Evolutionary conservation across 2,797 vertebrate genomes (phyloP).

Genomic region (Onychomys arenicola): DNA sequence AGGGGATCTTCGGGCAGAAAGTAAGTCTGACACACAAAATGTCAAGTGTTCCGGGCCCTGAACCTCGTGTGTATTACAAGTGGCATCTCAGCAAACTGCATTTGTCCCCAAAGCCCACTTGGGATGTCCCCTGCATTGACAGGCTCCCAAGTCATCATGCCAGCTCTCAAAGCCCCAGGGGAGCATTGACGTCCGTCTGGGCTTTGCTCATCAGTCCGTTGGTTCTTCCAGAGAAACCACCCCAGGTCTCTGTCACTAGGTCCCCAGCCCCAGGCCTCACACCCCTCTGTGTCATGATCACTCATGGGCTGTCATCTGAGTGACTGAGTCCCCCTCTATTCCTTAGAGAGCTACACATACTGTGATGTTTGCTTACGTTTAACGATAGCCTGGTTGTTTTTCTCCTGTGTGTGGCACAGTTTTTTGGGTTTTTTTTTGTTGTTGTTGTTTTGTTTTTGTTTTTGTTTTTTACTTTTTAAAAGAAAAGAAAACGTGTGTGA

Average conservation of each 20-base stretch:
- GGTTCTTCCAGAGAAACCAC: not conserved
- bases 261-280: not conserved
- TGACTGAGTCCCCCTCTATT: fast-evolving
- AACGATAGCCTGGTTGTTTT: not conserved
- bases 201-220: not conserved
- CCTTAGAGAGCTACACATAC: not conserved
- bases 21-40: conserved; percentile 81
- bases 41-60: not conserved
- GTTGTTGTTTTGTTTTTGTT: no score
- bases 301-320: not conserved
- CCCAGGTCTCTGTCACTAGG: no score
- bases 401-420: not conserved
- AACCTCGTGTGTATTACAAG: not conserved
- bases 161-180: fast-evolving
- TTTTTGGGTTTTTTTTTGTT: not conserved
- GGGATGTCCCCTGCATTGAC: not conserved
- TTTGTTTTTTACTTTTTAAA: not conserved
- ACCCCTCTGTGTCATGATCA: fast-evolving
- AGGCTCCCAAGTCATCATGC: fast-evolving
- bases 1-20: conserved; percentile 84
- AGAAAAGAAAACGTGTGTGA: not conserved
- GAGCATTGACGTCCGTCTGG: fast-evolving
- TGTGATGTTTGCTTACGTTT: not conserved
- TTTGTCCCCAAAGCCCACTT: not conserved
- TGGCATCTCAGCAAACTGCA: no score